A percentile compares a stretch with the other conserved stretches of the same genome.
Conservation (phyloP, 2,113 vertebrate genomes). For the Hassar affinis region DNA sequence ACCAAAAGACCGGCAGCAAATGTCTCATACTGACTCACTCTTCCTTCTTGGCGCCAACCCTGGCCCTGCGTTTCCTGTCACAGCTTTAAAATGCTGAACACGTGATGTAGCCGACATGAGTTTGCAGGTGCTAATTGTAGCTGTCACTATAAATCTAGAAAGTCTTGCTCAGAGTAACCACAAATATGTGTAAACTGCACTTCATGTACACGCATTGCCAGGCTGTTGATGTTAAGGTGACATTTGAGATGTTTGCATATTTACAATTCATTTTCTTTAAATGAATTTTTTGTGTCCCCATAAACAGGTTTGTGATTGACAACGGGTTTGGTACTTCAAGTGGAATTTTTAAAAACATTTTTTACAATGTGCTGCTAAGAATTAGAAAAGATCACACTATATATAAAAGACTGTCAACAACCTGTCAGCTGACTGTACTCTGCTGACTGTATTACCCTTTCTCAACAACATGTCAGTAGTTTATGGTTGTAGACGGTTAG, state of each 20-base stretch:
- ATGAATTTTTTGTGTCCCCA: neutral
- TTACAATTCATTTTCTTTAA: neutral
- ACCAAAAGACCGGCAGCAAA: constrained; percentile 70
- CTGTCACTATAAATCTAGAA: constrained; percentile 67
- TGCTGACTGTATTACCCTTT: neutral
- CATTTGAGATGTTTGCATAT: neutral
- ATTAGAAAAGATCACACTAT: neutral
- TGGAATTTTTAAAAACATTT: neutral
- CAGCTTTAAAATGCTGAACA: constrained; percentile 67
- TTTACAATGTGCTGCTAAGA: neutral
- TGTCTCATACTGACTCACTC: constrained; percentile 84
- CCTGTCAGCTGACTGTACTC: neutral
- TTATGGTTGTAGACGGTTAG: neutral
- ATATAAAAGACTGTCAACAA: neutral
- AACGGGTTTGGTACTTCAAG: neutral
- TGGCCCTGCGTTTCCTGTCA: constrained; percentile 75
- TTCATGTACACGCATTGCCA: constrained; percentile 11
- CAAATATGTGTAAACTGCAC: constrained; percentile 40
- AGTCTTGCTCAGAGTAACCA: constrained; percentile 35
- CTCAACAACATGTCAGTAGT: neutral
- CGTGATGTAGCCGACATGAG: constrained; percentile 68
- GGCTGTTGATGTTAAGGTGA: constrained; percentile 20
- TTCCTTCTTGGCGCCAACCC: constrained; percentile 79
- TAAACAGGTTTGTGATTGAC: neutral
- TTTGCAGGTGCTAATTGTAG: constrained; percentile 75